Evolutionary conservation across 2,113 vertebrate species (phyloP).

Genomic region (Bubo blakistoni): DNA sequence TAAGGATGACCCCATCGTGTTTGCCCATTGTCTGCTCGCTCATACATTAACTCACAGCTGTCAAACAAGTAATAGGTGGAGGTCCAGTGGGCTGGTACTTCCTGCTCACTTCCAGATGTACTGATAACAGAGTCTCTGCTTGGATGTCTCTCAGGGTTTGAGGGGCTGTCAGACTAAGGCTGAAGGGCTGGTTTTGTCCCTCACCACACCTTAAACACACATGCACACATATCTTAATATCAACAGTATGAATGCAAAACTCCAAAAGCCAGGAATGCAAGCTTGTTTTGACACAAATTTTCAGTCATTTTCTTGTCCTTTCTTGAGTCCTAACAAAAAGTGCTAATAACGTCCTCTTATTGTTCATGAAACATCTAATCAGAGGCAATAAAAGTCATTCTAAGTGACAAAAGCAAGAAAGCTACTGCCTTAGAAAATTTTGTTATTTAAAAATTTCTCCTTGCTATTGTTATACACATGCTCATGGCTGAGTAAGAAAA

Average conservation of each 20-base stretch:
- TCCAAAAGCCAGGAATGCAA: not conserved
- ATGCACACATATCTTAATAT: not conserved
- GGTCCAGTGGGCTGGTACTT: slow-evolving; percentile 32
- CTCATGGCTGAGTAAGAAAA: not conserved
- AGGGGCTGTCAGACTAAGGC: not conserved
- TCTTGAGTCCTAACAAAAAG: not conserved
- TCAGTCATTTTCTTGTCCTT: not conserved
- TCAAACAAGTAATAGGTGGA: slow-evolving; percentile 48
- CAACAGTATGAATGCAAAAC: not conserved
- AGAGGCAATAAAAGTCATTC: not conserved
- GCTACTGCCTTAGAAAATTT: not conserved
- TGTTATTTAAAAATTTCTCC: not conserved
- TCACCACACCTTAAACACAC: not conserved
- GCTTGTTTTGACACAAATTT: fast-evolving
- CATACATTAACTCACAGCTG: not conserved
- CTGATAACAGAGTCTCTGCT: not conserved
- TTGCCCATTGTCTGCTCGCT: slow-evolving; percentile 22
- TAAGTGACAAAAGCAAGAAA: not conserved
- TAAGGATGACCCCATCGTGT: slow-evolving; percentile 12
- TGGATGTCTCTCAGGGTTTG: not conserved
- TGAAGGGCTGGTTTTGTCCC: not conserved
- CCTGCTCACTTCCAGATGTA: slow-evolving; percentile 20
- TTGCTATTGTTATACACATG: not conserved
- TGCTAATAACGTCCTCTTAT: not conserved
- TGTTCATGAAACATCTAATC: not conserved